Evolutionary conservation across 2,797 vertebrate species (phyloP).

Genomic region (Chloroceryle inda): DNA sequence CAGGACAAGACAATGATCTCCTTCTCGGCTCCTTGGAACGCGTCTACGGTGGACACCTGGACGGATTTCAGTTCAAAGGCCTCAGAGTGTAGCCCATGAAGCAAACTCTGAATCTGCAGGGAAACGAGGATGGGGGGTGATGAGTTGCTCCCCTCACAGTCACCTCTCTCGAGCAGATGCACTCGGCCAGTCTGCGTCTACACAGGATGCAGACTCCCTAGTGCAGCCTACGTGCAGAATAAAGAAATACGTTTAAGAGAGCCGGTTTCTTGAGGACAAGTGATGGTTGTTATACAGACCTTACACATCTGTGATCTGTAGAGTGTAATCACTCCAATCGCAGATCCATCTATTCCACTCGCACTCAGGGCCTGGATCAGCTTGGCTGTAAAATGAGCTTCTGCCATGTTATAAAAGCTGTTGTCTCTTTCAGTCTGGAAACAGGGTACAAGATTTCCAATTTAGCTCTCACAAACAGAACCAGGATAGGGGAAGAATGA

Average conservation of each 20-base stretch:
- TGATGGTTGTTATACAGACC: constrained; percentile 61
- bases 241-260: not conserved
- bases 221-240: not conserved
- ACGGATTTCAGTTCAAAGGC: constrained; percentile 60
- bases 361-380: constrained; percentile 81
- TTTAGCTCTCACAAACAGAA: not conserved
- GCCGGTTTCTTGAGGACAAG: fast-evolving
- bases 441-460: not conserved
- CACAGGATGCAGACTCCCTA: fast-evolving
- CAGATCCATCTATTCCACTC: constrained; percentile 75
- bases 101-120: constrained; percentile 74
- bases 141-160: not conserved
- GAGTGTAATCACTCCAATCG: constrained; percentile 83
- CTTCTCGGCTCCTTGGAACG: constrained; percentile 85
- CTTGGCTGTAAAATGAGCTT: constrained; percentile 81
- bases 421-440: constrained; percentile 79
- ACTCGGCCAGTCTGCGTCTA: not conserved
- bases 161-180: not conserved
- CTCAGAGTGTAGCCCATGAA: not conserved
- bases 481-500: not conserved
- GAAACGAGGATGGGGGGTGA: not conserved
- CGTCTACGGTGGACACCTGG: constrained; percentile 85
- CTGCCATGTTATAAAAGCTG: constrained; percentile 84
- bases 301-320: constrained; percentile 85
- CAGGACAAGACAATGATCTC: constrained; percentile 83